Evolutionary conservation across 2,888 invertebrate species (phyloP).

Genomic region (Monopis laevigella): DNA sequence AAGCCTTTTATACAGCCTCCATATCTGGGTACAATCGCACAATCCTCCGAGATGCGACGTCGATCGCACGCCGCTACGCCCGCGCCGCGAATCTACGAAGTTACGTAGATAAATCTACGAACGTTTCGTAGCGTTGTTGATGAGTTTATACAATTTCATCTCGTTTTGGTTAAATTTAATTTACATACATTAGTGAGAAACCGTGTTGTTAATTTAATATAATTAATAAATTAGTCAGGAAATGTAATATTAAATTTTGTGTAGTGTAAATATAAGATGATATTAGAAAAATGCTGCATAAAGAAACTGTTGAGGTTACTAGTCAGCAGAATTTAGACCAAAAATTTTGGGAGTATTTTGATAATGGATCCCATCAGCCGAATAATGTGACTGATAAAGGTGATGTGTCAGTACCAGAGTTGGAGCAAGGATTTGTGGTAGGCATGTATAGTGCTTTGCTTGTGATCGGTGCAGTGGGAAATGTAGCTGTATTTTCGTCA

Average conservation of each 20-base stretch:
- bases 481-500: slow-evolving; percentile 76
- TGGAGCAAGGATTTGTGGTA: slow-evolving; percentile 54
- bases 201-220: neutral
- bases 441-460: slow-evolving; percentile 72
- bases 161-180: neutral
- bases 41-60: no score
- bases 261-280: slow-evolving; percentile 1
- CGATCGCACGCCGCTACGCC: slow-evolving; percentile 23
- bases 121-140: slow-evolving; percentile 14
- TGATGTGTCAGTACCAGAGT: slow-evolving; percentile 25
- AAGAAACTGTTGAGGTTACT: neutral
- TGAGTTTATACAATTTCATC: neutral
- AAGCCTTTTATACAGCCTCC: no score
- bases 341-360: slow-evolving; percentile 43
- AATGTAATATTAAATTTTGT: neutral
- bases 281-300: slow-evolving; percentile 1
- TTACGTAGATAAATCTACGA: no score
- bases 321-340: slow-evolving; percentile 21
- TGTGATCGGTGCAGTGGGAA: slow-evolving; percentile 74
- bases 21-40: no score
- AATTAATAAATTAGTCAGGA: neutral
- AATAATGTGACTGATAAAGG: slow-evolving; percentile 27
- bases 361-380: slow-evolving; percentile 23
- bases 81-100: neutral
- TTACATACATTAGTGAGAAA: neutral